phyloP scores from a whole-genome alignment of 2,797 vertebrate species.

The Caiman crocodilus region DNA sequence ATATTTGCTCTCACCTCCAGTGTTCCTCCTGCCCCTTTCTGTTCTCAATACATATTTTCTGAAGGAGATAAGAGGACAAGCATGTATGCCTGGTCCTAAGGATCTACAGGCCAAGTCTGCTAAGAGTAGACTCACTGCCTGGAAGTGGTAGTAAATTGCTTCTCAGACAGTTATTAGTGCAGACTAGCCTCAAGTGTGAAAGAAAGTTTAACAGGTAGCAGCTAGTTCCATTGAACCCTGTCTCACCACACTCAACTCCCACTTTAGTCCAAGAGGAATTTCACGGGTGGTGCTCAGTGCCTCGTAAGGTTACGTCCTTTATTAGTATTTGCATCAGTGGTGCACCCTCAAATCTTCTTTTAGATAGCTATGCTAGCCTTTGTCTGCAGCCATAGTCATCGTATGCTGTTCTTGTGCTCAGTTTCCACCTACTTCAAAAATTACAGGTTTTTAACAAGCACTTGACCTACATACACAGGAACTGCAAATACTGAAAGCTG shows the following conservation, averaged over 20 bases:
- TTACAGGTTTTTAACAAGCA: neutral
- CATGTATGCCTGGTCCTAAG: neutral
- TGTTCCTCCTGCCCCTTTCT: neutral
- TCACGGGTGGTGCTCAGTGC: neutral
- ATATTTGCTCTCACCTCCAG: neutral
- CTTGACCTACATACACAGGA: neutral
- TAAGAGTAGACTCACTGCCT: neutral
- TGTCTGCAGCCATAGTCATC: neutral
- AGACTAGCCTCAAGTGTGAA: neutral
- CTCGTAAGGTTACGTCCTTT: neutral
- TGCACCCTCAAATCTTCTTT: neutral
- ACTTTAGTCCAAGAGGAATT: neutral
- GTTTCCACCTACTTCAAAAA: neutral
- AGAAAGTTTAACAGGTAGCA: neutral
- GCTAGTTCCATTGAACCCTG: neutral
- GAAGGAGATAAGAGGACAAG: neutral
- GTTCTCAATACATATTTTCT: neutral
- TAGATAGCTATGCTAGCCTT: neutral
- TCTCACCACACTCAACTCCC: neutral
- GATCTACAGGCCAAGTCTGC: neutral
- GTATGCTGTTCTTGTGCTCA: neutral
- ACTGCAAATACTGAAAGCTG: neutral
- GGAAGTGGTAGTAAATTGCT: neutral
- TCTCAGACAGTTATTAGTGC: neutral
- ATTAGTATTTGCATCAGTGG: accelerated